Conservation (phyloP, 2,888 invertebrate species). For the Monochamus alternatus region DNA sequence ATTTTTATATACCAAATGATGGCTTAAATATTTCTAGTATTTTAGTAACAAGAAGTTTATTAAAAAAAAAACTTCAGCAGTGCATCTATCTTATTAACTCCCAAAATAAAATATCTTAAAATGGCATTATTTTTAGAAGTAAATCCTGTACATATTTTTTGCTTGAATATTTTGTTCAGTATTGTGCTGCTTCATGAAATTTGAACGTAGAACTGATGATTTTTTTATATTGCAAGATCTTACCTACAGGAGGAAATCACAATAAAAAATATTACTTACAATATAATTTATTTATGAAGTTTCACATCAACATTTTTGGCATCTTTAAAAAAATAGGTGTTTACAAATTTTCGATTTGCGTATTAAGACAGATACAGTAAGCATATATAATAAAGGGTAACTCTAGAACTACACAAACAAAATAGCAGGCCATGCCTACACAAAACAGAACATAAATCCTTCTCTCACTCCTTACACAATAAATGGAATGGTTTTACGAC, state of each 20-base stretch:
- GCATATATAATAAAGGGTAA: conserved; percentile 6
- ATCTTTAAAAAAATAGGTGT: conserved; percentile 35
- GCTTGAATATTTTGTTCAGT: too few species aligned
- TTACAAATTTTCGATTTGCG: neutral
- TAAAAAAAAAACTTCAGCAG: too few species aligned
- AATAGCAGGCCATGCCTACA: neutral
- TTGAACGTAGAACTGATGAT: too few species aligned
- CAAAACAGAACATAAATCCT: neutral
- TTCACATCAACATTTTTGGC: conserved; percentile 28
- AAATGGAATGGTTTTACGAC: neutral
- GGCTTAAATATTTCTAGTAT: too few species aligned
- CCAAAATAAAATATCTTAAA: too few species aligned
- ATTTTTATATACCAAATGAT: too few species aligned
- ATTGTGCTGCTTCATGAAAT: too few species aligned
- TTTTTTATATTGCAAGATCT: too few species aligned
- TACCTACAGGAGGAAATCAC: neutral
- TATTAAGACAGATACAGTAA: conserved; percentile 16
- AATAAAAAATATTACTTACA: conserved; percentile 6
- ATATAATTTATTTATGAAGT: conserved; percentile 20
- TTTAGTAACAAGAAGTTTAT: too few species aligned
- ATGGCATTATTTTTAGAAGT: too few species aligned
- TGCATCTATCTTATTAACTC: too few species aligned
- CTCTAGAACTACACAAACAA: neutral
- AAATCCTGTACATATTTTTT: too few species aligned
- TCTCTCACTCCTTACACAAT: neutral